Conservation (phyloP, 2,113 vertebrate species). For the Pao palembangensis region DNA sequence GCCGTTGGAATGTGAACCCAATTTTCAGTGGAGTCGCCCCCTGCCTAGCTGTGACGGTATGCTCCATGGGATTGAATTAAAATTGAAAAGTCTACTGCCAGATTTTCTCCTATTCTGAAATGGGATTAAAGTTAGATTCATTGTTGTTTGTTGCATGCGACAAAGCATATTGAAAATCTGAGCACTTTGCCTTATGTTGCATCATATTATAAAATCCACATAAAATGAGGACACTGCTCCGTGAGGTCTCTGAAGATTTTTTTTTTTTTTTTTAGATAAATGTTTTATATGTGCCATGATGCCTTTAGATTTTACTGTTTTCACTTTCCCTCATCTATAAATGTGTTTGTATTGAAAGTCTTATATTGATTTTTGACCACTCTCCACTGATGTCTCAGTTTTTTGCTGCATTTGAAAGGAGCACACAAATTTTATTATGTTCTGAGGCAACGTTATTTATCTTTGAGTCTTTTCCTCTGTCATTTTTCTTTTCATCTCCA, state of each 20-base stretch:
- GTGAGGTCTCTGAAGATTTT: conserved; percentile 31
- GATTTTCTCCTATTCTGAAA: conserved; percentile 28
- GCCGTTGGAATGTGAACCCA: conserved; percentile 92
- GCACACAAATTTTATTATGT: background rate
- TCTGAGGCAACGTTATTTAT: conserved; percentile 2
- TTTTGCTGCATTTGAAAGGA: conserved; percentile 46
- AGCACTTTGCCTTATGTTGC: conserved; percentile 48
- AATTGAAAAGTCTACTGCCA: conserved; percentile 39
- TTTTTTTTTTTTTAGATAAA: conserved; percentile 48
- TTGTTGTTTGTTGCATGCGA: conserved; percentile 30
- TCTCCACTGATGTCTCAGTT: conserved; percentile 46
- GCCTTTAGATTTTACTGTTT: conserved; percentile 46
- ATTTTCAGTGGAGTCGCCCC: conserved; percentile 96
- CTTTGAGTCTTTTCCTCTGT: background rate
- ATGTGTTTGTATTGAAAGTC: conserved; percentile 58
- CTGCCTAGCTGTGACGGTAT: conserved; percentile 96
- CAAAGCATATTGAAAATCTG: conserved; percentile 26
- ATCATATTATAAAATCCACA: conserved; percentile 49
- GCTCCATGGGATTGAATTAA: conserved; percentile 43
- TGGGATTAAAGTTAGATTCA: conserved; percentile 39
- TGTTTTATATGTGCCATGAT: conserved; percentile 41
- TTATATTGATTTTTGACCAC: conserved; percentile 61
- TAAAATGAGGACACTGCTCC: conserved; percentile 15
- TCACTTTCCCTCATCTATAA: conserved; percentile 44
- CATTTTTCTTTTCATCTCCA: conserved; percentile 10